A percentile compares a stretch with the other conserved stretches of the same genome.
Evolutionary conservation across 2,797 vertebrate genomes (phyloP).

Genomic region (Gymnoscopelus braueri): DNA sequence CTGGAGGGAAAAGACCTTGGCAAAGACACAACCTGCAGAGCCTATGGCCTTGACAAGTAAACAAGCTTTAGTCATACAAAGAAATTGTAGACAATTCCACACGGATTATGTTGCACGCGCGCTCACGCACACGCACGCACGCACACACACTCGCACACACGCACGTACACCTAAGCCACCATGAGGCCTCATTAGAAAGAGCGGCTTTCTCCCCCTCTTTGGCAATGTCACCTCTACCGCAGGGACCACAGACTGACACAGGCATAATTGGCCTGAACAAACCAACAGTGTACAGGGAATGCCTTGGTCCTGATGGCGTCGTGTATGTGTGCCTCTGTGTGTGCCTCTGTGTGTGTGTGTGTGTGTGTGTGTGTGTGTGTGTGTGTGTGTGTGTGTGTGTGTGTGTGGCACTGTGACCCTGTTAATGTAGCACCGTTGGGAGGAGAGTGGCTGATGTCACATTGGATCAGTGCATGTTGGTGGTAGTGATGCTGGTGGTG

Average conservation of each 20-base stretch:
- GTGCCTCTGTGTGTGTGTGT: background rate
- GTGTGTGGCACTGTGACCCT: constrained; percentile 63
- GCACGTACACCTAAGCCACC: constrained; percentile 72
- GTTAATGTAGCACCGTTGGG: constrained; percentile 71
- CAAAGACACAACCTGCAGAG: constrained; percentile 25
- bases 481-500: constrained; percentile 67
- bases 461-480: constrained; percentile 78
- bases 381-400: background rate
- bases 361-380: background rate
- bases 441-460: constrained; percentile 80
- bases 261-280: constrained; percentile 90
- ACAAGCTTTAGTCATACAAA: background rate
- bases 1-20: constrained; percentile 40
- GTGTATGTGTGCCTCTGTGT: constrained; percentile 7
- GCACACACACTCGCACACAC: constrained; percentile 18
- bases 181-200: constrained; percentile 85
- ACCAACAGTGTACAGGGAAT: constrained; percentile 72
- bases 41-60: constrained; percentile 16
- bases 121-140: constrained; percentile 28
- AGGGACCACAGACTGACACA: constrained; percentile 81
- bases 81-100: constrained; percentile 31
- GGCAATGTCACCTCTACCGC: constrained; percentile 74
- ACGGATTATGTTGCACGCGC: constrained; percentile 29
- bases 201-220: constrained; percentile 68
- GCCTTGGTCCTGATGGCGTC: constrained; percentile 61